phyloP scores from a whole-genome alignment of 2,113 vertebrate genomes.

The Melanocharis versteri region DNA sequence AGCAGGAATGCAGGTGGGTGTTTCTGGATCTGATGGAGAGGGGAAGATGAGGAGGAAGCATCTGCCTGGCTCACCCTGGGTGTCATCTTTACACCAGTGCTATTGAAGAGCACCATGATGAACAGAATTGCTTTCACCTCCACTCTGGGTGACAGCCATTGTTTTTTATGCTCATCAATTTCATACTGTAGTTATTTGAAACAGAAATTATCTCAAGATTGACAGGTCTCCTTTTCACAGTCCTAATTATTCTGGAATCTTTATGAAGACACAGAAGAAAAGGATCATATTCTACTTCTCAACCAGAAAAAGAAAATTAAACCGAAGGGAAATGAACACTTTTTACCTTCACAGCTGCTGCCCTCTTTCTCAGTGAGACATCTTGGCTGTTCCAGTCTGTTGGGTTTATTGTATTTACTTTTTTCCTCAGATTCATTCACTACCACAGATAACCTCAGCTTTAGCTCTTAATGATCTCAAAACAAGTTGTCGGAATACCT shows the following conservation, averaged over 20 bases:
- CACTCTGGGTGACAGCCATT: accelerated
- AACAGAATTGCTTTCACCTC: background rate
- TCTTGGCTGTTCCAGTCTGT: background rate
- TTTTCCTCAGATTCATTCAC: background rate
- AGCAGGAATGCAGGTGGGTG: background rate
- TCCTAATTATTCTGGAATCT: background rate
- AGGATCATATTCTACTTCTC: background rate
- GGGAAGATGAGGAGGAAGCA: background rate
- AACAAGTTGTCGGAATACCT: background rate
- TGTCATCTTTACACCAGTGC: background rate
- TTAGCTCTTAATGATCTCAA: background rate
- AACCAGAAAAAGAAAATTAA: background rate
- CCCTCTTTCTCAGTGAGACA: background rate
- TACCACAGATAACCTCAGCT: background rate
- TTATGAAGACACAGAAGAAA: background rate
- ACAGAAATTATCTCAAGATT: background rate
- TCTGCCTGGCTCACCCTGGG: background rate
- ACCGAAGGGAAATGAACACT: background rate
- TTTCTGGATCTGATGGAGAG: background rate
- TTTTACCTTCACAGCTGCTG: background rate
- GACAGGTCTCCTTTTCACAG: background rate
- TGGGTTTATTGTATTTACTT: background rate
- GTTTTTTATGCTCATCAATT: background rate
- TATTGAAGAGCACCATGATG: background rate
- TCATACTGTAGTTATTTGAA: background rate